Base-by-base conservation (phyloP, 2,113 vertebrate genomes). In the Prunella fulvescens region DNA sequence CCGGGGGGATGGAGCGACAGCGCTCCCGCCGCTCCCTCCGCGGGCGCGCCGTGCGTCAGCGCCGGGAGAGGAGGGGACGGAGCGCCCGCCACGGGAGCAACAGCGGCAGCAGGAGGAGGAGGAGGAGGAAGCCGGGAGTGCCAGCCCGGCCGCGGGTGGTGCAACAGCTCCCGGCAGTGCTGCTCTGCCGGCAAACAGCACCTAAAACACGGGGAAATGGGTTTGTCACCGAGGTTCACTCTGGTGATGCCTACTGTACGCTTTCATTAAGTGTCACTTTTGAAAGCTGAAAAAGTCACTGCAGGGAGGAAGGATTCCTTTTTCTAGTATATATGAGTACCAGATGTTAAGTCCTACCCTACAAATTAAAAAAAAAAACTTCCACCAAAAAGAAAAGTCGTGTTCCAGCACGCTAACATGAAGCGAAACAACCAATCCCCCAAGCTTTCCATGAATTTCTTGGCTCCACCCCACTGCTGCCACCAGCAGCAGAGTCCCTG, bases 1-100 rank as follows among this genome's bases (percentile, higher is more conserved):
- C 4, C 6, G 0, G 37, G 70, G 50, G 3, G 3, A 53, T 2
- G 6, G 11, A n/a, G 58, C 2, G 1, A 14, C 9, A 0, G 33
- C 29, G 18, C 23, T 28, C 5, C 45, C 15, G 28, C 48, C 20
- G 20, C 47, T 37, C 78, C 81, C 61, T 22, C n/a, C 64, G 20
- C 4, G 16, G 65, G 69, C 69, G 26, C 26, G 18, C 29, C 12
- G 47, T 51, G 84, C 81, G 70, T 95, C 84, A 95, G 95, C 72
- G 6, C 88, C 35, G n/a, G 60, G 40, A 0, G 67, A 81, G 72
- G 83, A 86, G 83, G 83, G 72, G 72, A 77, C 83, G 62, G 62
- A 86, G 83, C 62, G 51, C 42, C 70, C 42, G 70, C 82, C 25
- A 24, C 69, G 10, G 20, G 7, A 72, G 51, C 28, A 45, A 22